A percentile compares a stretch with the other conserved stretches of the same genome.
These are phyloP conservation scores for Sphinx pinastri DNA, from an alignment of 2,888 invertebrate species.

Conservation along the genomic window DNA sequence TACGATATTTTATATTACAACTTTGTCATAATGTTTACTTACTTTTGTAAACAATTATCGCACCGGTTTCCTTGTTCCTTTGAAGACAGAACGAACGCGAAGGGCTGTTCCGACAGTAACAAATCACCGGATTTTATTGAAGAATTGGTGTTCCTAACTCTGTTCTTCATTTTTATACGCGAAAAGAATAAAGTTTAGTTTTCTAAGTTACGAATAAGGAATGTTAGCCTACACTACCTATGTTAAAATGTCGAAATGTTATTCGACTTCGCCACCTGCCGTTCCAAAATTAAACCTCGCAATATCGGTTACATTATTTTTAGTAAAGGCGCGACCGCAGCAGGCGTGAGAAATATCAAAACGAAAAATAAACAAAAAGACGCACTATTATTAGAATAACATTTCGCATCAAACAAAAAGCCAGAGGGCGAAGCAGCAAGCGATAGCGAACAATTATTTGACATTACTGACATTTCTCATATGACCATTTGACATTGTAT, in stretches of 20 bases:
- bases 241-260: slow-evolving; percentile 63
- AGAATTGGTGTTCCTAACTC: slow-evolving; percentile 63
- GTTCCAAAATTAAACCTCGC: slow-evolving; percentile 67
- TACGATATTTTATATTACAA: background rate
- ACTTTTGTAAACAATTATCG: slow-evolving; percentile 91
- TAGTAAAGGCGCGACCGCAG: slow-evolving; percentile 65
- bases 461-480: background rate
- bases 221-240: slow-evolving; percentile 54
- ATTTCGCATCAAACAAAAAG: slow-evolving; percentile 7
- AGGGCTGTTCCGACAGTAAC: slow-evolving; percentile 89
- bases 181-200: background rate
- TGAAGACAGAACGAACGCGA: slow-evolving; percentile 88
- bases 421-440: background rate
- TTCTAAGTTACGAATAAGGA: slow-evolving; percentile 39
- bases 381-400: slow-evolving; percentile 23
- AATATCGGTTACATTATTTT: slow-evolving; percentile 76
- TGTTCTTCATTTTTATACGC: slow-evolving; percentile 70
- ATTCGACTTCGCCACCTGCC: slow-evolving; percentile 70
- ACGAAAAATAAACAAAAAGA: slow-evolving; percentile 66
- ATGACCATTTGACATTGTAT: background rate
- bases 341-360: slow-evolving; percentile 52
- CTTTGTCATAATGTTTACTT: slow-evolving; percentile 51
- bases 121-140: slow-evolving; percentile 86
- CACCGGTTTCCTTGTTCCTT: slow-evolving; percentile 88
- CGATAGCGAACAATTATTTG: background rate